Conservation (phyloP, 2,113 vertebrate species). For the Anguilla japonica region DNA sequence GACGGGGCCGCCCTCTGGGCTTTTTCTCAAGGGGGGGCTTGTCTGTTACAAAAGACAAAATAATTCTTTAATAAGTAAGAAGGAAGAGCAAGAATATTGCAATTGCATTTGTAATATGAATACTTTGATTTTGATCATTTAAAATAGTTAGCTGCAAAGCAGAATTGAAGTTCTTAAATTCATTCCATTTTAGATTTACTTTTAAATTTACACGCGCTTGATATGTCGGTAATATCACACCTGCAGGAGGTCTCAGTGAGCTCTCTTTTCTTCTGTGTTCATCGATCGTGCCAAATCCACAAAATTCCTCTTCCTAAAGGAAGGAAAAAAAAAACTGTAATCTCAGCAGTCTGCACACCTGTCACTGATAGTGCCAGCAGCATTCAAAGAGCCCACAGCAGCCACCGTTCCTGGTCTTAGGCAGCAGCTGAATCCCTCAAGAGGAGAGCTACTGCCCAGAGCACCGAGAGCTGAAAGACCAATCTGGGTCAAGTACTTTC, state of each 20-base stretch:
- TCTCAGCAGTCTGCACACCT: too few species aligned
- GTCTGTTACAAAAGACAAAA: constrained; percentile 38
- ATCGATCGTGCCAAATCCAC: constrained; percentile 87
- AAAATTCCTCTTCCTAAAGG: constrained; percentile 89
- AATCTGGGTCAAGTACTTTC: too few species aligned
- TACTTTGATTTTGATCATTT: too few species aligned
- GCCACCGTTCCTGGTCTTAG: too few species aligned
- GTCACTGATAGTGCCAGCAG: too few species aligned
- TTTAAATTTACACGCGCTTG: not conserved
- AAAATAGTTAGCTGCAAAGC: too few species aligned
- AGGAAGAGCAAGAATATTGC: not conserved
- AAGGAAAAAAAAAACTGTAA: constrained; percentile 45
- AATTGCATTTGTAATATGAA: not conserved
- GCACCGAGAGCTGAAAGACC: too few species aligned
- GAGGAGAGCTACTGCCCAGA: too few species aligned
- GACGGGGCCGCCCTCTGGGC: constrained; percentile 73
- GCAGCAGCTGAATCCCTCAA: too few species aligned
- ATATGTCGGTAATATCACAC: constrained; percentile 55
- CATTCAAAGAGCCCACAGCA: too few species aligned
- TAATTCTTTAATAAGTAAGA: not conserved
- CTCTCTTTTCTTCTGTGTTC: constrained; percentile 85
- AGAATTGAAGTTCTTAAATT: not conserved
- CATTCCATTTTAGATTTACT: not conserved
- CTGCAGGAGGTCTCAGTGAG: constrained; percentile 78
- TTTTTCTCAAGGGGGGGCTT: constrained; percentile 63